A percentile compares a stretch with the other conserved stretches of the same genome.
Evolutionary conservation across 53 echinoderm and acorn worm species (phyloP).

Genomic region (Arbacia lixula): DNA sequence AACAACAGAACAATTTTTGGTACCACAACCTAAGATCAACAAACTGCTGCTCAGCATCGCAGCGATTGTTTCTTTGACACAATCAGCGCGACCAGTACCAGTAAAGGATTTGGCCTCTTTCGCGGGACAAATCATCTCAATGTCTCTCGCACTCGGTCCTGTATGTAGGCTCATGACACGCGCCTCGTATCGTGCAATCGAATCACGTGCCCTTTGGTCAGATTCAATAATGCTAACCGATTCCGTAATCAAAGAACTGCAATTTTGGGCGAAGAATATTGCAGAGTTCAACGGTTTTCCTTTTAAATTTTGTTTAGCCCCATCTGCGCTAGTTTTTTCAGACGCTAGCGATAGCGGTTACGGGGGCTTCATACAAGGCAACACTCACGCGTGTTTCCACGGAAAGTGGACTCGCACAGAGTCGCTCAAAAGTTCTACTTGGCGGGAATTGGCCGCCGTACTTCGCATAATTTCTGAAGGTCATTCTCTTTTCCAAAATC

Average conservation of each 20-base stretch:
- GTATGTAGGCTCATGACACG: constrained; percentile 46
- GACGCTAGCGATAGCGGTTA: constrained; percentile 11
- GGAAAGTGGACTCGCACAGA: constrained; percentile 14
- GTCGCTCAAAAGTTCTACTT: constrained; percentile 38
- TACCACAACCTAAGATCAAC: constrained; percentile 18
- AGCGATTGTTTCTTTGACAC: not conserved
- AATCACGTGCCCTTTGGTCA: constrained; percentile 37
- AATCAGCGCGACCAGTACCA: not conserved
- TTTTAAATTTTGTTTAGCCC: not conserved
- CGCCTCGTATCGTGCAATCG: constrained; percentile 45
- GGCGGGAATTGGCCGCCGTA: constrained; percentile 50
- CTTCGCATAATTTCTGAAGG: constrained; percentile 21
- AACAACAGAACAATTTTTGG: constrained; percentile 1
- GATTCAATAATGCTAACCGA: constrained; percentile 23
- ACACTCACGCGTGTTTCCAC: not conserved
- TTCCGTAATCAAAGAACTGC: constrained; percentile 6
- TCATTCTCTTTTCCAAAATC: not conserved
- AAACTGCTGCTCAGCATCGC: constrained; percentile 6
- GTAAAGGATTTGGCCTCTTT: constrained; percentile 22
- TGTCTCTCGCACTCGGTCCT: constrained; percentile 42
- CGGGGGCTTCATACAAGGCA: not conserved
- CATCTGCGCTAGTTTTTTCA: not conserved
- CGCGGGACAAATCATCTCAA: constrained; percentile 56
- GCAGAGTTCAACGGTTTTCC: no score
- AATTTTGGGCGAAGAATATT: no score